phyloP scores from a whole-genome alignment of 2,797 vertebrate species.

The Pseudomugil gertrudae region DNA sequence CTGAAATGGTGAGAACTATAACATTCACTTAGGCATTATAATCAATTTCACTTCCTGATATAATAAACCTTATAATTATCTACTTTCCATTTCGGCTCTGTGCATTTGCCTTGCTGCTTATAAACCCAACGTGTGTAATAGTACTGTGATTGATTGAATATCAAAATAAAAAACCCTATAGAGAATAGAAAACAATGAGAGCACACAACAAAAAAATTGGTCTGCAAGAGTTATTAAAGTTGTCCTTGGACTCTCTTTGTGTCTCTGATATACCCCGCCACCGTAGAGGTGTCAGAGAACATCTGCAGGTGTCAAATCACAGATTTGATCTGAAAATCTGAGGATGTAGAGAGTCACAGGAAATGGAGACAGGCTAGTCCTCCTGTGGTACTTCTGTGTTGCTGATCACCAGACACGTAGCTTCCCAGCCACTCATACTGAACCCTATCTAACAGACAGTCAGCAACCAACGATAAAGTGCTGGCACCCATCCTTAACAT shows the following conservation, averaged over 20 bases:
- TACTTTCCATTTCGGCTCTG: neutral
- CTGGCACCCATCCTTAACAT: neutral
- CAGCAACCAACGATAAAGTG: neutral
- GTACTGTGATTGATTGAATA: neutral
- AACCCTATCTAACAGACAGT: neutral
- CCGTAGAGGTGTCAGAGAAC: neutral
- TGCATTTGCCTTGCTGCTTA: neutral
- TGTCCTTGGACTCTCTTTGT: neutral
- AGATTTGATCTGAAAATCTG: neutral
- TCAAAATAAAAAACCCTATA: no score
- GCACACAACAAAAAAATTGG: no score
- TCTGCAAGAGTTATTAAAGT: no score
- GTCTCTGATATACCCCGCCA: neutral
- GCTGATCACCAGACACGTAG: neutral
- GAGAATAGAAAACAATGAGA: no score
- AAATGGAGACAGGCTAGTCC: neutral
- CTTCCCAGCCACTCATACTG: neutral
- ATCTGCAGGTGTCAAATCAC: neutral
- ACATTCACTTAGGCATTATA: neutral
- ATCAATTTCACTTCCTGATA: neutral
- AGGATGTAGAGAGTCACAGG: neutral
- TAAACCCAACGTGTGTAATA: neutral
- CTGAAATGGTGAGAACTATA: neutral
- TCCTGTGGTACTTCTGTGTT: neutral
- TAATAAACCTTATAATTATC: neutral